These are phyloP conservation scores for Coluber constrictor DNA, from an alignment of 2,797 vertebrate genomes.

Conservation along the genomic window DNA sequence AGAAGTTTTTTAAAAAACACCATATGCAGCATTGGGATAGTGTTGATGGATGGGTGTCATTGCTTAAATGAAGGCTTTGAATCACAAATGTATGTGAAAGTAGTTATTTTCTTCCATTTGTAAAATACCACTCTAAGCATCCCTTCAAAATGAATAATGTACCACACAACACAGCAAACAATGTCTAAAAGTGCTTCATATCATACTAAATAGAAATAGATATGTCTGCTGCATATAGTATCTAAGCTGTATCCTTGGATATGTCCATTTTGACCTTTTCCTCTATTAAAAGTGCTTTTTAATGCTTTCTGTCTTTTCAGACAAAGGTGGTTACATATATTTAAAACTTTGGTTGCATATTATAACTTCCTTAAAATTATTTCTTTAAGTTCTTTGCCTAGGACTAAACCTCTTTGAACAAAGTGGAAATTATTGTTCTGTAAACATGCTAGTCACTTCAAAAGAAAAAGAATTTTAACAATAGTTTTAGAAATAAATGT, in stretches of 20 bases:
- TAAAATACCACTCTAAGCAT: conserved; percentile 66
- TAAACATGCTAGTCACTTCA: neutral
- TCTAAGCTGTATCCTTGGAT: conserved; percentile 53
- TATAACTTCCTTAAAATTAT: neutral
- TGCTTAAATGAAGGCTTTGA: conserved; percentile 71
- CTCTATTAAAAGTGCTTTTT: conserved; percentile 44
- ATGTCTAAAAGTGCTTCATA: conserved; percentile 54
- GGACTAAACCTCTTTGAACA: neutral
- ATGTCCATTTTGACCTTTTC: conserved; percentile 62
- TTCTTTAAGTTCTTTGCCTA: neutral
- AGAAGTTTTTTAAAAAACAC: conserved; percentile 28
- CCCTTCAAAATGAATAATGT: conserved; percentile 67
- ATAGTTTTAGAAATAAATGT: neutral
- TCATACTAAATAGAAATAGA: conserved; percentile 59
- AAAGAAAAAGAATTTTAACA: neutral
- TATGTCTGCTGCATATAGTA: conserved; percentile 50
- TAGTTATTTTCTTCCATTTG: conserved; percentile 69
- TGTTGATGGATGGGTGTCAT: conserved; percentile 69
- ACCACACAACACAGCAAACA: conserved; percentile 55
- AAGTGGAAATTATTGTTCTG: neutral
- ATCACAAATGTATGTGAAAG: conserved; percentile 63
- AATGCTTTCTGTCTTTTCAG: conserved; percentile 32
- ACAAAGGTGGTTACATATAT: neutral
- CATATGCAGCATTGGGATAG: conserved; percentile 29
- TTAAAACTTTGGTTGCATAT: neutral